Base-by-base conservation (phyloP, 2,888 invertebrate species). In the Lithophane socia region DNA sequence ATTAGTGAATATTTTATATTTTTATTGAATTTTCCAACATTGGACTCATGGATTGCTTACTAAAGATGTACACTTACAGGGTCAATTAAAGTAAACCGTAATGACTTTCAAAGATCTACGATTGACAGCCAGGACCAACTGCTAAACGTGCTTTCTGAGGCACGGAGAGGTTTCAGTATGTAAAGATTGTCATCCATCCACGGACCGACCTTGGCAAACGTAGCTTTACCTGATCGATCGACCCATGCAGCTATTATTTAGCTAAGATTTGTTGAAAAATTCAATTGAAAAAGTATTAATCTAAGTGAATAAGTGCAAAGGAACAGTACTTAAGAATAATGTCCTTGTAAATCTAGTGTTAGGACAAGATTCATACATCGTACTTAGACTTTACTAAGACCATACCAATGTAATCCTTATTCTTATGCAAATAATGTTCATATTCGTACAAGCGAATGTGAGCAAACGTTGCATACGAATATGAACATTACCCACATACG, bases 291-390 rank as follows among this genome's bases (percentile, higher is more conserved):
- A 24, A 24, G 10, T 18, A n/a, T 58, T 9, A 56, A 49, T 44
- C 18, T 29, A 54, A 29, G 18, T 65, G 65, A 52, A 66, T 42
- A 21, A 44, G 24, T 68, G 65, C 61, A 71, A 63, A 47, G 7
- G 24, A 58, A 37, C 29, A 42, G 63, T 58, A 24, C 60, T 75
- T 72, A 82, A 37, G 24, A 77, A 67, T 82, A 60, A 65, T 72
- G 75, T 84, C 54, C 83, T 65, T 13, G 47, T 49, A 44, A 67
- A n/a, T 61, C 75, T 65, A 72, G n/a, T 64, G 60, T 71, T 63
- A 60, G 37, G 60, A 2, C 60, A 60, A 68, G 9, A 68, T n/a
- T 18, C 4, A 37, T 3, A 12, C 16, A 68, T 4, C 9, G 18
- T n/a, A 42, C 3, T n/a, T 10, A n/a, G 44, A 44, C 16, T 21